Evolutionary conservation across 2,888 invertebrate species (phyloP), one percentile per base, ranked within the genome.

Genomic region (Torymus texanus): DNA sequence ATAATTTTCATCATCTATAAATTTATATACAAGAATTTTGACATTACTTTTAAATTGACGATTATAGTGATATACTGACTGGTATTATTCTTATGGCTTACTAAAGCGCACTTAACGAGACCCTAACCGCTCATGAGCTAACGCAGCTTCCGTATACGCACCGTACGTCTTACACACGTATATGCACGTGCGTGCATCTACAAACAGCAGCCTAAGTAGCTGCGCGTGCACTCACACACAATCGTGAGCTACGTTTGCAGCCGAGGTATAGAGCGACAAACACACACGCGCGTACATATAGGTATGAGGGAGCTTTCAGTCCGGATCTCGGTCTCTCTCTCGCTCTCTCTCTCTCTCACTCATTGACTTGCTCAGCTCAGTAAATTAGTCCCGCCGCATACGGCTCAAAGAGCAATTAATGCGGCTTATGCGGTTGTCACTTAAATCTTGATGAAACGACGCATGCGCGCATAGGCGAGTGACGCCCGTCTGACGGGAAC

Each of bases 341-440:
- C 41, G 5, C 41, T 8, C 41, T 41, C 41, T 0, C 41, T 41
- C 41, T 56, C 59, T 58, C 56, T 21, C 41, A 58, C 59, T 58
- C 56, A 65, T 63, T 58, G 70, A 71, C 71, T 77, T 71, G 51
- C 77, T 71, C 77, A 58, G 50, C 65, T 65, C 59, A 29, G 71
- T 65, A 71, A 77, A 77, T 77, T 77, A 77, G 63, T 21, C 65
- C 16, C 4, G 65, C 51, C 77, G 51, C 63, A 63, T 29, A 41
- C 21, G 53, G 70, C 58, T 77, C 24, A 71, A 77, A 65, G 71
- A 51, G 58, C 71, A 65, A 77, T 71, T 71, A 70, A 77, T 77
- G 71, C 58, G 65, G 65, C 63, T 71, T 58, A 65, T 71, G 65
- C 50, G 77, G 77, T 16, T 65, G 65, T 16, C 62, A 71, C 70